These are phyloP conservation scores for Chlorospingus flavigularis DNA, from an alignment of 2,797 vertebrate genomes.

Conservation along the genomic window DNA sequence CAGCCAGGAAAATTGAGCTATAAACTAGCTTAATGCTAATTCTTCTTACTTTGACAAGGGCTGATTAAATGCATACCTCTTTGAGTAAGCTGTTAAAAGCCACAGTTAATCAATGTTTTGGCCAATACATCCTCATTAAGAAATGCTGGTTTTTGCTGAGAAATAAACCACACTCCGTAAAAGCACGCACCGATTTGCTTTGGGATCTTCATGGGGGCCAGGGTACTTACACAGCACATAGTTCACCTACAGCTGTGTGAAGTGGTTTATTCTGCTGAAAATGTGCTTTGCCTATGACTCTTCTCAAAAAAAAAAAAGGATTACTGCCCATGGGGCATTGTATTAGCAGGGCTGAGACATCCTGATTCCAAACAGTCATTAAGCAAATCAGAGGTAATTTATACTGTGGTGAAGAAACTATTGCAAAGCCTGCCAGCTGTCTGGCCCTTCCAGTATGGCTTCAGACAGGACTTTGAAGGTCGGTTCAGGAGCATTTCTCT, in stretches of 20 bases:
- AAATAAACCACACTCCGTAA: neutral
- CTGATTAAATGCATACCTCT: constrained; percentile 55
- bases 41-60: constrained; percentile 40
- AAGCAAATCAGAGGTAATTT: constrained; percentile 69
- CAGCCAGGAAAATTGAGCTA: constrained; percentile 32
- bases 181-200: neutral
- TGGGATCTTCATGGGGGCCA: neutral
- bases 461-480: constrained; percentile 63
- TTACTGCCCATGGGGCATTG: constrained; percentile 57
- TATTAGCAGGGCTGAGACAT: constrained; percentile 56
- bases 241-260: constrained; percentile 36
- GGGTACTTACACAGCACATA: constrained; percentile 28
- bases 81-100: constrained; percentile 56
- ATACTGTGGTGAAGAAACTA: constrained; percentile 66
- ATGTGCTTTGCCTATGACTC: constrained; percentile 42
- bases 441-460: constrained; percentile 63
- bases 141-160: neutral
- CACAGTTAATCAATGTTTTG: constrained; percentile 42
- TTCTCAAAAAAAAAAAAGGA: constrained; percentile 30
- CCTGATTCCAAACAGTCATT: constrained; percentile 71
- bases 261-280: constrained; percentile 66
- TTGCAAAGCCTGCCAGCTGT: constrained; percentile 70
- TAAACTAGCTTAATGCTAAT: constrained; percentile 14
- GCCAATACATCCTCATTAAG: neutral
- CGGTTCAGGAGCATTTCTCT: neutral